Percentiles rank a stretch among this genome's conserved stretches.
Conservation (phyloP, 2,888 invertebrate species). For the Erpobdella octoculata region DNA sequence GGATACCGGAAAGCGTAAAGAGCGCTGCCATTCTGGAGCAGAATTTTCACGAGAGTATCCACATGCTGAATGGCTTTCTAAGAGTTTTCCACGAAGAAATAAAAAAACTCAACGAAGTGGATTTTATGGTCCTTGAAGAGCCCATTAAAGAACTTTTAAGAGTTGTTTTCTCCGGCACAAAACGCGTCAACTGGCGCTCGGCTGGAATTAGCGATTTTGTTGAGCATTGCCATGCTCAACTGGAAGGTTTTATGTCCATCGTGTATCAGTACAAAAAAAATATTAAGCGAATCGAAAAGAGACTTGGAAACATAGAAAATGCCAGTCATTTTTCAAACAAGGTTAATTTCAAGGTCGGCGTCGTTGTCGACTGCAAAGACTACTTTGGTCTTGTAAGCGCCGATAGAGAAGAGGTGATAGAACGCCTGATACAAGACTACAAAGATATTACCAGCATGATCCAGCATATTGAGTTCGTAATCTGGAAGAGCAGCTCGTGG, state of each 20-base stretch:
- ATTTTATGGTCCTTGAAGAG: conserved; percentile 58
- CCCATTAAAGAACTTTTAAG: conserved; percentile 48
- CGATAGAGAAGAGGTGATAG: conserved; percentile 63
- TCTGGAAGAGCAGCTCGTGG: conserved; percentile 72
- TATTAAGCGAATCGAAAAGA: conserved; percentile 49
- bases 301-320: conserved; percentile 47
- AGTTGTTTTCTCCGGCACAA: conserved; percentile 65
- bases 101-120: conserved; percentile 63
- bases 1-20: conserved; percentile 52
- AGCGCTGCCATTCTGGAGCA: conserved; percentile 53
- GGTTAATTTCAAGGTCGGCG: conserved; percentile 43
- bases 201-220: conserved; percentile 72
- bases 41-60: conserved; percentile 51
- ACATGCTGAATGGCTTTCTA: conserved; percentile 50
- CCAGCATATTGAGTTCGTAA: conserved; percentile 75
- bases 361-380: conserved; percentile 51
- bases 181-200: conserved; percentile 77
- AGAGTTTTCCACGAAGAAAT: conserved; percentile 58
- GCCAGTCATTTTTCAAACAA: conserved; percentile 49
- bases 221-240: conserved; percentile 56
- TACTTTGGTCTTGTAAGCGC: conserved; percentile 68
- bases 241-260: conserved; percentile 42
- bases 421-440: conserved; percentile 66
- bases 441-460: conserved; percentile 72
- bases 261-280: conserved; percentile 54